Conservation (phyloP, 2,888 invertebrate genomes). For the Octodonta nipae region DNA sequence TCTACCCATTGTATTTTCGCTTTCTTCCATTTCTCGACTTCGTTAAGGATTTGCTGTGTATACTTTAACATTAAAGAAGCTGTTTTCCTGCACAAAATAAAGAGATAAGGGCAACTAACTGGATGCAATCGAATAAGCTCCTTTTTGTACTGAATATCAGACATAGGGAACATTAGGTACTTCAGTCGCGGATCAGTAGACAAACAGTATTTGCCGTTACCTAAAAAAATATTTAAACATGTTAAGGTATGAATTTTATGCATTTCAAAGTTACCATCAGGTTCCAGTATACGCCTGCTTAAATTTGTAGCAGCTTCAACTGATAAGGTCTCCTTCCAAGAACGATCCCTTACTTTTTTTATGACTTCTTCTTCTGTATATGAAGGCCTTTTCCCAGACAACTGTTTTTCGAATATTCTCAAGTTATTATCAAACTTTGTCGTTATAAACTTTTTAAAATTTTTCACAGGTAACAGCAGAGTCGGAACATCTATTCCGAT, state of each 20-base stretch:
- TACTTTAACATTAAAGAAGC: slow-evolving; percentile 13
- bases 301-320: too few species aligned
- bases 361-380: slow-evolving; percentile 39
- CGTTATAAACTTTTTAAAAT: background rate
- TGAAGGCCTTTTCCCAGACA: slow-evolving; percentile 20
- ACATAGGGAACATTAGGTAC: slow-evolving; percentile 12
- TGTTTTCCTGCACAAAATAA: slow-evolving; percentile 23
- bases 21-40: slow-evolving; percentile 20
- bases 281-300: too few species aligned
- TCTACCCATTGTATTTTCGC: slow-evolving; percentile 31
- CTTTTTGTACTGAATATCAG: slow-evolving; percentile 21
- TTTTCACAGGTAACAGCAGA: too few species aligned
- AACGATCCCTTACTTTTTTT: too few species aligned
- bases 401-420: too few species aligned
- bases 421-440: too few species aligned
- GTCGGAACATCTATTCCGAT: slow-evolving; percentile 39
- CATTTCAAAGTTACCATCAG: too few species aligned
- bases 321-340: too few species aligned
- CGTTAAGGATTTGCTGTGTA: slow-evolving; percentile 17
- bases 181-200: background rate
- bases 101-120: slow-evolving; percentile 30
- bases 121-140: slow-evolving; percentile 27
- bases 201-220: background rate
- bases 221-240: background rate
- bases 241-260: too few species aligned